Conservation (phyloP, 2,888 invertebrate genomes). For the Apamea crenata region DNA sequence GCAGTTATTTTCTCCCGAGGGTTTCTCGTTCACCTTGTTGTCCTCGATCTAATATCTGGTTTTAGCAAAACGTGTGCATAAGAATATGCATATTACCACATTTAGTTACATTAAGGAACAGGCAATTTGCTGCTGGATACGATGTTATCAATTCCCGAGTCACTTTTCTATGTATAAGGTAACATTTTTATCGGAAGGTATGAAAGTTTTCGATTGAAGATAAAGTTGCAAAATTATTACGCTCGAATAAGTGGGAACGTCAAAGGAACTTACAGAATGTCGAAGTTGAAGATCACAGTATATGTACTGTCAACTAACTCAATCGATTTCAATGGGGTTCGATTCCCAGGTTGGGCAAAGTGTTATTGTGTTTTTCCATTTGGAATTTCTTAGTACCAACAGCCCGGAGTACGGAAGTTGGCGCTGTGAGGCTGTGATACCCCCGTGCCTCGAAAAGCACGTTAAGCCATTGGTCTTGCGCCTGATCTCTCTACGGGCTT, state of each 20-base stretch:
- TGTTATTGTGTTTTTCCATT: no score
- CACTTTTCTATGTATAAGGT: conserved; percentile 29
- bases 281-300: background rate
- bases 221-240: conserved; percentile 15
- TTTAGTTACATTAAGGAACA: conserved; percentile 21
- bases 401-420: background rate
- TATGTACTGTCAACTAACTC: background rate
- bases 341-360: no score
- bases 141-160: conserved; percentile 46
- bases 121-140: conserved; percentile 16
- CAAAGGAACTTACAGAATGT: conserved; percentile 6
- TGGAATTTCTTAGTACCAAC: background rate
- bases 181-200: conserved; percentile 15
- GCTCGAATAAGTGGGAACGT: background rate
- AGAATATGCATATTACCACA: conserved; percentile 26
- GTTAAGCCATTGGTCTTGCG: background rate
- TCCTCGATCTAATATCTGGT: conserved; percentile 34
- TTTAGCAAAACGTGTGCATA: conserved; percentile 25
- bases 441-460: no score
- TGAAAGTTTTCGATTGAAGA: conserved; percentile 35
- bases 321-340: background rate
- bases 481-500: background rate
- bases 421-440: no score
- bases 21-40: background rate
- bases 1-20: conserved; percentile 5